Conservation (phyloP, 2,113 vertebrate genomes). For the Saimiri boliviensis region DNA sequence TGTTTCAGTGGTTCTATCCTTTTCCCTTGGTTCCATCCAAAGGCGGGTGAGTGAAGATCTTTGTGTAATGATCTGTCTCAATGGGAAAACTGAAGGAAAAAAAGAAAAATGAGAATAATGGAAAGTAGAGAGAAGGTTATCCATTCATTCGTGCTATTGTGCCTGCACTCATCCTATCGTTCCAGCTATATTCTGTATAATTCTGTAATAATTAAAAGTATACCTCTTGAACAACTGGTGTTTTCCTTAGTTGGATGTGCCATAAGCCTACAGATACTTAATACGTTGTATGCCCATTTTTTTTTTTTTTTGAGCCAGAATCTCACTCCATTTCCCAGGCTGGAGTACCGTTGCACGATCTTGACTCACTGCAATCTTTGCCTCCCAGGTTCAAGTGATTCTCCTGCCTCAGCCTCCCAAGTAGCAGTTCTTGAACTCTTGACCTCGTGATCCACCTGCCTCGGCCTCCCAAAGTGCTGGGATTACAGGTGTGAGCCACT, state of each 20-base stretch:
- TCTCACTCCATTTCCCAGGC: too few relatives aligned
- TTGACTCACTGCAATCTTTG: too few relatives aligned
- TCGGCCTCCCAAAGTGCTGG: too few relatives aligned
- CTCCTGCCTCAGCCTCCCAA: too few relatives aligned
- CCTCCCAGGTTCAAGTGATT: too few relatives aligned
- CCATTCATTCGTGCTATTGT: background rate
- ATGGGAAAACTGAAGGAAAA: background rate
- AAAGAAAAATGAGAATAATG: background rate
- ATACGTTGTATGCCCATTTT: background rate
- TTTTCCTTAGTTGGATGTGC: background rate
- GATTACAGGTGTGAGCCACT: too few relatives aligned
- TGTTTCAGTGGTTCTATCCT: too few relatives aligned
- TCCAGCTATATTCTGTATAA: background rate
- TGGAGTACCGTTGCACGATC: too few relatives aligned
- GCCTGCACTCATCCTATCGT: background rate
- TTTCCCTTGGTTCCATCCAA: background rate
- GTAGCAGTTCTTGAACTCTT: too few relatives aligned
- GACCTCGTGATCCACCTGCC: too few relatives aligned
- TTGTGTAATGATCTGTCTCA: background rate
- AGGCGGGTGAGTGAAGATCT: background rate
- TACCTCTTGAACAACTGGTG: background rate
- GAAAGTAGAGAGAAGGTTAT: background rate
- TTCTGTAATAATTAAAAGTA: background rate
- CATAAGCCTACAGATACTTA: background rate
- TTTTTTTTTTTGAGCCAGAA: too few relatives aligned